Percentiles rank a stretch among this genome's conserved stretches.
Evolutionary conservation across 2,797 vertebrate genomes (phyloP).

Genomic region (Menidia menidia): DNA sequence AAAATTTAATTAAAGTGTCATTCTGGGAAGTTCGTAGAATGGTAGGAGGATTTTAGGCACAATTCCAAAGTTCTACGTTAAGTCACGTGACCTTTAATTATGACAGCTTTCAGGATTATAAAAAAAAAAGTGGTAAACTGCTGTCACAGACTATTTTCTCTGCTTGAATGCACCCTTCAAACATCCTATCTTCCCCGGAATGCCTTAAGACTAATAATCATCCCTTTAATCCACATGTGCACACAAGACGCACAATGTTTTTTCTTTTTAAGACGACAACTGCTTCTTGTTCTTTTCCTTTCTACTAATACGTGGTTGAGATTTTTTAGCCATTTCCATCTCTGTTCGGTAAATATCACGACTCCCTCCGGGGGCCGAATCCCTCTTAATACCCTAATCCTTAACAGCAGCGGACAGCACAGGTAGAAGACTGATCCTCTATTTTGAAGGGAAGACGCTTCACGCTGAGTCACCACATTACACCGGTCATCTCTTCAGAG

Average conservation of each 20-base stretch:
- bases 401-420: conserved; percentile 38
- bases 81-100: not conserved
- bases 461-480: conserved; percentile 23
- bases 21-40: not conserved
- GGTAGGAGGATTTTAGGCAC: not conserved
- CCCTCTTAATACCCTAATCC: conserved; percentile 59
- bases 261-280: conserved; percentile 1
- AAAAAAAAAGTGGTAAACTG: not conserved
- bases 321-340: conserved; percentile 45
- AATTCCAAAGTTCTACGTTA: not conserved
- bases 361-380: conserved; percentile 49
- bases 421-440: conserved; percentile 43
- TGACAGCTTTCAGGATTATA: not conserved
- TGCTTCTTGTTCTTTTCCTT: conserved; percentile 19
- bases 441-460: conserved; percentile 42
- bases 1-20: not conserved
- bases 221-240: conserved; percentile 14
- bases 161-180: not conserved
- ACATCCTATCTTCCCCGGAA: not conserved
- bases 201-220: not conserved
- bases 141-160: not conserved
- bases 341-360: conserved; percentile 39
- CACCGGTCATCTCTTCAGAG: conserved; percentile 13
- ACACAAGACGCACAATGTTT: conserved; percentile 6
- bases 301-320: conserved; percentile 26